Evolutionary conservation across 2,888 invertebrate genomes (phyloP), one percentile per base, ranked within the genome.

Genomic region (Lacanobia oleracea): DNA sequence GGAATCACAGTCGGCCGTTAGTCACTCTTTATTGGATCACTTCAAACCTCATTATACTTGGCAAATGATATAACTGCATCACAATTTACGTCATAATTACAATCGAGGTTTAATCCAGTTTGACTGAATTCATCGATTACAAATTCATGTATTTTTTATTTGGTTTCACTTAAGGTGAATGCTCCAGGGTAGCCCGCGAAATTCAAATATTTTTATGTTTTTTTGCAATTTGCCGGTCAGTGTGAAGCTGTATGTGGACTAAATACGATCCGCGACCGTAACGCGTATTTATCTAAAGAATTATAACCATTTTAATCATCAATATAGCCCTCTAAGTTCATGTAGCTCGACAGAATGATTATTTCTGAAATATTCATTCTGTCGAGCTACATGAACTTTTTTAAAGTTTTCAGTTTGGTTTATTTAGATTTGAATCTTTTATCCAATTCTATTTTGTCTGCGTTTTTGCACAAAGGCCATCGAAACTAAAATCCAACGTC

Each of bases 41-140:
- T 59, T 64, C 48, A 69, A 76, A 79, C 43, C 53, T 45, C 64
- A 79, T 75, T 64, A 56, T 57, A 37, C 54, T 66, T 64, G 27
- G 48, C 40, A 64, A 73, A 73, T 71, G 33, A 69, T 71, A 68
- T 77, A 69, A 73, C 73, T 81, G 59, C 59, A 60, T 62, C 64
- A 21, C 66, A 40, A 73, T 77, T 69, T 54, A 45, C 50, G 27
- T 56, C 60, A 50, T 67, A 60, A 56, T 68, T 51, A 43, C 66
- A 23, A 51, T 71, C 33, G 45, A 48, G 64, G 68, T 69, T 83
- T 18, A 51, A 67, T 83, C 51, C 27, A 50, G 21, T 53, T 54
- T 12, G 40, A 65, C 56, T 48, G 48, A 60, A 48, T 65, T 62
- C 16, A 37, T 12, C 68, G n/a, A 69, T 67, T 74, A 50, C 66